A percentile compares a stretch with the other conserved stretches of the same genome.
Evolutionary conservation across 2,888 invertebrate species (phyloP).

Genomic region (Arge pagana): DNA sequence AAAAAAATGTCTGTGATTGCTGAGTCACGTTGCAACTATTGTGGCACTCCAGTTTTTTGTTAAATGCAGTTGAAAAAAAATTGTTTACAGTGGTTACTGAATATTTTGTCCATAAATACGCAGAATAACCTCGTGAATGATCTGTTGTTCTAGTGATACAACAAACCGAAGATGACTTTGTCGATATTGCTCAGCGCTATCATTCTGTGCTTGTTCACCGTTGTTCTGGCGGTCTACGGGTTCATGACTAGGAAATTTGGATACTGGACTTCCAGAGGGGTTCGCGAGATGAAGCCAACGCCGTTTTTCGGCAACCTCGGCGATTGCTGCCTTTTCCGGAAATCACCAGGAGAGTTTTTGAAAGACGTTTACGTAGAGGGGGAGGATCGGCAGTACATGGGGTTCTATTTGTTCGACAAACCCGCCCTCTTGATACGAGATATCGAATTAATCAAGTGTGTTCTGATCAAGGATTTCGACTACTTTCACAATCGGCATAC

Average conservation of each 20-base stretch:
- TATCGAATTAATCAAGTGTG: not conserved
- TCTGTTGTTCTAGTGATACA: too few relatives aligned
- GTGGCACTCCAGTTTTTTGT: too few relatives aligned
- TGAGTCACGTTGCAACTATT: too few relatives aligned
- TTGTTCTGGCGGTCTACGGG: conserved; percentile 6
- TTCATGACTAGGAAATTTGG: conserved; percentile 25
- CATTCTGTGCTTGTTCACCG: conserved; percentile 23
- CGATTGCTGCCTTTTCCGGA: conserved; percentile 57
- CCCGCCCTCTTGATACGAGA: conserved; percentile 4
- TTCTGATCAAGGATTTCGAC: conserved; percentile 1
- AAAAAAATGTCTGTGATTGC: too few relatives aligned
- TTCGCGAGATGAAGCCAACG: conserved; percentile 47
- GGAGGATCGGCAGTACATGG: not conserved
- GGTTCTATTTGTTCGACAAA: conserved; percentile 6
- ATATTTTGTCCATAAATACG: too few relatives aligned
- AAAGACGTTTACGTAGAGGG: not conserved
- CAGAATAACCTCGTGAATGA: too few relatives aligned
- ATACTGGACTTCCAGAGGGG: conserved; percentile 28
- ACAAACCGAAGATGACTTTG: conserved; percentile 2
- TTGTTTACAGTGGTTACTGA: too few relatives aligned
- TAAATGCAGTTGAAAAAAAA: too few relatives aligned
- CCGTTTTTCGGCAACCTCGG: conserved; percentile 62
- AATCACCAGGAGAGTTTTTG: conserved; percentile 38
- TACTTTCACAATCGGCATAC: not conserved
- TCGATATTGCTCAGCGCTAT: conserved; percentile 33